Evolutionary conservation across 2,797 vertebrate species (phyloP).

Genomic region (Oreortyx pictus): DNA sequence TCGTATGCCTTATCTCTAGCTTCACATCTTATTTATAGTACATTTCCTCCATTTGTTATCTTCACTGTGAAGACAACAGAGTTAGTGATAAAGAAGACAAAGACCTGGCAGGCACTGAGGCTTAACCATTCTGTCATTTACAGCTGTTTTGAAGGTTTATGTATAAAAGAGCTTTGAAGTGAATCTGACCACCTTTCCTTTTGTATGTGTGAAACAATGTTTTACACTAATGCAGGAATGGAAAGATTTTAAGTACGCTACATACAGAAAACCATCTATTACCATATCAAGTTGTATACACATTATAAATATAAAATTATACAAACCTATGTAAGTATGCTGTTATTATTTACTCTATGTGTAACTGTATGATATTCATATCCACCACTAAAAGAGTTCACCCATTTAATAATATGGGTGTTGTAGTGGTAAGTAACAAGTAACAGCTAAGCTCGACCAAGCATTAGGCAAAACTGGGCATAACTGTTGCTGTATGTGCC

Average conservation of each 20-base stretch:
- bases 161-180: neutral
- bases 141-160: neutral
- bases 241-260: neutral
- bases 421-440: too few relatives aligned
- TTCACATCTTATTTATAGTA: slow-evolving; percentile 26
- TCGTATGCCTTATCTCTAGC: slow-evolving; percentile 17
- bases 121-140: slow-evolving; percentile 27
- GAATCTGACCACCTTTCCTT: neutral
- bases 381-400: neutral
- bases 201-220: neutral
- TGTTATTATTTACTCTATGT: neutral
- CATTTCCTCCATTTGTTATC: slow-evolving; percentile 14
- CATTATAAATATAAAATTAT: neutral
- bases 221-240: neutral
- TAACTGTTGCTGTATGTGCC: too few relatives aligned
- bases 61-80: slow-evolving; percentile 15
- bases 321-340: neutral
- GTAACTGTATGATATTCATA: neutral
- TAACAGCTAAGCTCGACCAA: too few relatives aligned
- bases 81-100: slow-evolving; percentile 36
- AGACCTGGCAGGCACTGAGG: neutral
- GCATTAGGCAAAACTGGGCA: too few relatives aligned
- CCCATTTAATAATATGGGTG: neutral
- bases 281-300: neutral
- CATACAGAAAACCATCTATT: neutral